Evolutionary conservation across 2,888 invertebrate genomes (phyloP).

Genomic region (Candidula unifasciata): DNA sequence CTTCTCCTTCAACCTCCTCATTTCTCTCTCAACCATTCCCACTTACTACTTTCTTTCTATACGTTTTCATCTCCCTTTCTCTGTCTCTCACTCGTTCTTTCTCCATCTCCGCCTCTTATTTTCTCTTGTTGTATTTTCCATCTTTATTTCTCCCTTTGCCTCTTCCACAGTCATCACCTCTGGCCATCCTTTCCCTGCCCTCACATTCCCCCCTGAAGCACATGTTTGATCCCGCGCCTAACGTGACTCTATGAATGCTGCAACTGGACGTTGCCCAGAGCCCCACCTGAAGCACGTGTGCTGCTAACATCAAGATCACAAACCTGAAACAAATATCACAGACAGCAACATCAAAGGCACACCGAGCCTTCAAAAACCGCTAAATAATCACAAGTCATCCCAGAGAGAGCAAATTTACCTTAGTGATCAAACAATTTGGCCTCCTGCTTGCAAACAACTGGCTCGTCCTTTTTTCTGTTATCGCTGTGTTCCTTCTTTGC

Average conservation of each 20-base stretch:
- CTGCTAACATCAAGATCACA: background rate
- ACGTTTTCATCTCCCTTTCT: no score
- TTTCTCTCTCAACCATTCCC: no score
- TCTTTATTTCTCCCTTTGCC: no score
- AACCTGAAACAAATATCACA: conserved; percentile 51
- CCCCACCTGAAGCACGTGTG: conserved; percentile 13
- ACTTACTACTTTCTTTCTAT: no score
- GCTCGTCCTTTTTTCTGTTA: background rate
- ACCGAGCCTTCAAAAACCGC: conserved; percentile 57
- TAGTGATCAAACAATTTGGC: conserved; percentile 57
- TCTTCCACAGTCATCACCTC: no score
- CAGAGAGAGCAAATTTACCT: conserved; percentile 60
- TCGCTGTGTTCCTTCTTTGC: background rate
- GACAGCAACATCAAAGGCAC: conserved; percentile 57
- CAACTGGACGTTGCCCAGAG: background rate
- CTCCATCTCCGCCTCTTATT: no score
- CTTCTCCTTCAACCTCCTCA: no score
- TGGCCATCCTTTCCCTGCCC: no score
- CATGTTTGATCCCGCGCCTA: background rate
- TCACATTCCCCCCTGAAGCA: no score
- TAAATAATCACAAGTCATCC: conserved; percentile 62
- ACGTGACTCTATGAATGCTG: conserved; percentile 8
- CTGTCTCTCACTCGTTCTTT: no score
- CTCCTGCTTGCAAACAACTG: conserved; percentile 50
- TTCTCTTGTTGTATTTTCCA: no score